Evolutionary conservation across 2,888 invertebrate genomes (phyloP), one percentile per base, ranked within the genome.

Genomic region (Myopa testacea): DNA sequence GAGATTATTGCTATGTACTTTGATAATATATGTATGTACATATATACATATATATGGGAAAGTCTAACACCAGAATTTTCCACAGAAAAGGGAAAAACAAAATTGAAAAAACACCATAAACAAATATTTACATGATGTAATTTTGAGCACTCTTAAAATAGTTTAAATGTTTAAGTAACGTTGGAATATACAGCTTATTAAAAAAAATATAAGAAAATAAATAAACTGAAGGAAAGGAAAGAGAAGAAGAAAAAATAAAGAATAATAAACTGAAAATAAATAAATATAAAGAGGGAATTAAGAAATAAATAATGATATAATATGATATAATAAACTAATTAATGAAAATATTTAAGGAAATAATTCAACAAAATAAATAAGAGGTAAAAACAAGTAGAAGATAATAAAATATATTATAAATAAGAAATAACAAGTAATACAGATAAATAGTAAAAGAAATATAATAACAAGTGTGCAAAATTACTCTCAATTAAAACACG

Each of bases 201-300:
- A 79, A 78, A 79, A 40, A 81, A 79, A 81, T 75, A 78, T 19
- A 68, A 45, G 10, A 1, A 26, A 26, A 26, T 26, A 26, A 70
- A 55, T 19, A 26, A 40, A 55, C 19, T 38, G 16, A 65, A 65
- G 40, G 16, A 60, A 63, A 71, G 34, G 12, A 63, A 63, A 3
- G 19, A 63, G 34, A 58, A 58, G 12, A n/a, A 19, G 58, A 58
- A 58, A 58, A 26, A 34, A 63, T 63, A 74, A 77, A 55, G 69
- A 80, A 81, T 14, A 81, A 82, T 79, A 82, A 80, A 80, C 2
- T 26, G 80, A 81, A 80, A 81, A 81, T 82, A 81, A 82, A 82
- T 5, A 26, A 63, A 4, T 26, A 80, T 73, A 82, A 84, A 81
- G 26, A 26, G 26, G 26, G 26, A 26, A 26, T 26, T 26, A 26